Evolutionary conservation across 2,797 vertebrate species (phyloP).

Genomic region (Clarias laeviceps): DNA sequence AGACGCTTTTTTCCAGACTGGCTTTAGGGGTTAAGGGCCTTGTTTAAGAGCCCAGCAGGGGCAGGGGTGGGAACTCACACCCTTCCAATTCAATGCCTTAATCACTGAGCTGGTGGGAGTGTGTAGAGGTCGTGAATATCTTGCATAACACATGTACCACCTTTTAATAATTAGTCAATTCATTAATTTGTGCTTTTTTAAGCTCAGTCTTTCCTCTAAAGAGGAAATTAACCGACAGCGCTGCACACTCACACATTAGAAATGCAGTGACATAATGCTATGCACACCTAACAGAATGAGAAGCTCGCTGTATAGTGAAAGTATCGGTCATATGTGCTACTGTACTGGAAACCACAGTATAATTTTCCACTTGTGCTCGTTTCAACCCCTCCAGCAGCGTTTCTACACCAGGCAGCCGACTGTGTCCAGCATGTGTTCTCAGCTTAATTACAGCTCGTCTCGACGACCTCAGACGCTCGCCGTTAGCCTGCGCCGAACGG

Average conservation of each 20-base stretch:
- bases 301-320: neutral
- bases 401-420: neutral
- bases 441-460: constrained; percentile 14
- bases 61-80: too few relatives aligned
- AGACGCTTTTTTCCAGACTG: too few relatives aligned
- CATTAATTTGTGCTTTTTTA: too few relatives aligned
- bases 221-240: neutral
- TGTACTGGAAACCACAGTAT: neutral
- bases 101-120: neutral
- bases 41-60: too few relatives aligned
- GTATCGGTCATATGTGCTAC: neutral
- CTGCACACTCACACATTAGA: neutral
- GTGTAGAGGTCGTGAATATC: neutral
- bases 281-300: neutral
- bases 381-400: constrained; percentile 17
- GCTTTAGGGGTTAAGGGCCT: too few relatives aligned
- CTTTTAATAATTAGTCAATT: too few relatives aligned
- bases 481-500: neutral
- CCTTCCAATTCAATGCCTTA: too few relatives aligned
- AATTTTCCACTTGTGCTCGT: neutral
- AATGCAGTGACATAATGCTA: neutral
- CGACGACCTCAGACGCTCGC: neutral
- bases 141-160: neutral
- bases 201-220: neutral
- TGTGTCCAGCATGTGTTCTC: constrained; percentile 5